A percentile compares a stretch with the other conserved stretches of the same genome.
Conservation (phyloP, 2,113 vertebrate genomes). For the Carettochelys insculpta region DNA sequence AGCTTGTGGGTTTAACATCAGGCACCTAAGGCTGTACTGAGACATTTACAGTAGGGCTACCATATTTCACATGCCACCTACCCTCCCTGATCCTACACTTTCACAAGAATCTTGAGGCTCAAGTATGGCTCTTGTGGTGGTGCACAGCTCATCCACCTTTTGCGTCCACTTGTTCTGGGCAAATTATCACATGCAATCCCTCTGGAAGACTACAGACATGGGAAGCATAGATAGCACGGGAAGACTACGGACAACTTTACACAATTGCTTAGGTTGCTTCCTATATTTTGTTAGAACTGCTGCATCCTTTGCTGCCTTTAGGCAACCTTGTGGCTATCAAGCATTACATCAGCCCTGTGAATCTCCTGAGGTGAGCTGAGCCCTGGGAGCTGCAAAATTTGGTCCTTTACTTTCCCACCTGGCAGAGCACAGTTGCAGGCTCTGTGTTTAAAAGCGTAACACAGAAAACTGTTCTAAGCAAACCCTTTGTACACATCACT, state of each 20-base stretch:
- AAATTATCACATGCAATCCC: neutral
- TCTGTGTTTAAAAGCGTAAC: neutral
- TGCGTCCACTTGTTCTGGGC: neutral
- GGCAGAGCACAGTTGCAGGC: rapidly evolving
- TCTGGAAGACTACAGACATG: too few relatives aligned
- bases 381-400: neutral
- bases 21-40: neutral
- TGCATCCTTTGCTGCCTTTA: neutral
- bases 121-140: neutral
- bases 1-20: neutral
- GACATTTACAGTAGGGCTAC: neutral
- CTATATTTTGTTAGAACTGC: neutral
- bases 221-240: too few relatives aligned
- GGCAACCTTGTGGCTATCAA: neutral
- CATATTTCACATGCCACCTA: rapidly evolving
- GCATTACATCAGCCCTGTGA: neutral
- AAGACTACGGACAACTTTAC: neutral
- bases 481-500: neutral
- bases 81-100: neutral
- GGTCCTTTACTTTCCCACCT: neutral
- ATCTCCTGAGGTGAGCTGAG: neutral
- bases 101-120: neutral
- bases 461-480: neutral
- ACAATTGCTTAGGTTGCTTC: neutral
- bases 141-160: neutral